Evolutionary conservation across 1,140 invertebrate genomes (phyloP).

Genomic region (Aplysia californica): DNA sequence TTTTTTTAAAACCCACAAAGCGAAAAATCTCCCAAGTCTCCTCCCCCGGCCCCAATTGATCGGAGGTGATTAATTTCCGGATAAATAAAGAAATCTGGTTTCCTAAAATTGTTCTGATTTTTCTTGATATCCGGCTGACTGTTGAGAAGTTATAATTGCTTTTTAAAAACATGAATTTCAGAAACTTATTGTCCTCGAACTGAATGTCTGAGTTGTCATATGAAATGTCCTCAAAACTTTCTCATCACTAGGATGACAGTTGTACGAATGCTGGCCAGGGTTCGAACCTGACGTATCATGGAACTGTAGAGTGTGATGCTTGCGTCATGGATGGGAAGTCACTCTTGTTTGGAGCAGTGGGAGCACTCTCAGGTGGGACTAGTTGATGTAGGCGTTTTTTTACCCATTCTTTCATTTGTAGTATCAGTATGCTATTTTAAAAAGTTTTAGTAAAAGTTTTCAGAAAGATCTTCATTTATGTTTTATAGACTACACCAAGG

Average conservation of each 20-base stretch:
- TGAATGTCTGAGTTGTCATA: no score
- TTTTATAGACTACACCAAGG: no score
- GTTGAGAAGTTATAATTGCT: no score
- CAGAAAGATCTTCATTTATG: no score
- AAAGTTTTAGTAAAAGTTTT: no score
- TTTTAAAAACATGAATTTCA: no score
- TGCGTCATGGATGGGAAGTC: slow-evolving; percentile 89
- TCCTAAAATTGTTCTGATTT: background rate
- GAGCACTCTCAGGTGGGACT: slow-evolving; percentile 61
- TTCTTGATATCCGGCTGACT: background rate
- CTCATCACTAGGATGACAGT: slow-evolving; percentile 79
- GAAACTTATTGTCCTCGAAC: no score
- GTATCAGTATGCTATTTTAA: no score
- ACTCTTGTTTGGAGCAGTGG: slow-evolving; percentile 85
- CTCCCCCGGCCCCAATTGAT: background rate
- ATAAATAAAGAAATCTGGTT: background rate
- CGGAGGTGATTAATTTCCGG: background rate
- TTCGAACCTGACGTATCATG: slow-evolving; percentile 88
- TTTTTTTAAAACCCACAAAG: background rate
- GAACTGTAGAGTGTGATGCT: slow-evolving; percentile 92
- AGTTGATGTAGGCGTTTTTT: no score
- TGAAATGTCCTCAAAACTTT: no score
- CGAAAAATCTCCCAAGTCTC: background rate
- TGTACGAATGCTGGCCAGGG: slow-evolving; percentile 94
- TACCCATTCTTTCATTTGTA: no score